Evolutionary conservation across 1,140 invertebrate genomes (phyloP), one percentile per base, ranked within the genome.

Genomic region (Drosophila quadrilineata): DNA sequence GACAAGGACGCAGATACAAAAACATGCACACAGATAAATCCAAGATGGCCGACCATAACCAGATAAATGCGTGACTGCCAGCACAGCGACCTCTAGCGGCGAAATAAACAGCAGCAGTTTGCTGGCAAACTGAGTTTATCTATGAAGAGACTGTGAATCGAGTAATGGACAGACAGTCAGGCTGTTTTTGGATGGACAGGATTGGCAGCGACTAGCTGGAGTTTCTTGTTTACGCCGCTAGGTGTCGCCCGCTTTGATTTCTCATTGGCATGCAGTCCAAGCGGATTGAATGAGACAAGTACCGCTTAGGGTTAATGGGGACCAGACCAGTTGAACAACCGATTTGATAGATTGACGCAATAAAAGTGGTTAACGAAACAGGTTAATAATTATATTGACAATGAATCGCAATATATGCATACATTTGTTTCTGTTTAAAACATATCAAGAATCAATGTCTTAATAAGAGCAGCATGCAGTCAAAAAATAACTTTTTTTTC

Each of bases 1-100:
- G 71, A 84, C 67, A 79, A 69, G 77, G 80, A 84, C 74, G 77
- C 73, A 73, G 54, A 9, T 35, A 6, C 46, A 63, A 68, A 64
- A 74, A 64, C 56, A 56, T 46, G 38, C 19, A 24, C 40, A 24
- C 68, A 85, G 79, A 85, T 85, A 85, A 85, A 75, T 86, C 40
- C 75, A 85, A 75, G 36, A 85, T 85, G 79, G 79, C 79, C 59
- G 80, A 54, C 56, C 17, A 3, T n/a, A n/a, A 24, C 1, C 50
- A 84, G 79, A 74, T 79, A 85, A 63, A 63, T 52, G 17, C 21
- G 19, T 12, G 21, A 35, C 26, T 38, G 53, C 8, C 28, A 41
- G 58, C 48, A 4, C 38, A 64, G 53, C 70, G 70, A 45, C 70
- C 41, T 49, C 70, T 72, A 26, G 38, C 66, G 70, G 60, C 31